Evolutionary conservation across 1,140 invertebrate species (phyloP).

Genomic region (Thalassaphorura encarpata): DNA sequence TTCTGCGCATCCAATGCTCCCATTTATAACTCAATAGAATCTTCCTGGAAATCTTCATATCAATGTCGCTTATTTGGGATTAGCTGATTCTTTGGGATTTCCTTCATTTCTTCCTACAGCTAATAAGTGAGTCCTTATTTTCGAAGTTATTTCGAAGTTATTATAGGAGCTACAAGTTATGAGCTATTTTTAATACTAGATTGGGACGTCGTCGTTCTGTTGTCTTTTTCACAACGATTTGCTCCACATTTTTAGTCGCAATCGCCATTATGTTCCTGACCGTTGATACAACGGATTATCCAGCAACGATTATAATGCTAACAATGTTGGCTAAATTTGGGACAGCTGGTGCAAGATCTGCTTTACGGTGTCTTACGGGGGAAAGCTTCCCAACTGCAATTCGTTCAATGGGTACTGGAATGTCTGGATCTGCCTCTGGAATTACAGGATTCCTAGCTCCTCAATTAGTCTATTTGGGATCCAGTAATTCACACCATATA

Average conservation of each 20-base stretch:
- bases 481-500: too few relatives aligned
- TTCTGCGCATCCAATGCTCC: too few relatives aligned
- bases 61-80: constrained; percentile 16
- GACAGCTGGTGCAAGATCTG: not conserved
- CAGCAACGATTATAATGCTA: not conserved
- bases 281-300: not conserved
- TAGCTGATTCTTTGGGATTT: constrained; percentile 17
- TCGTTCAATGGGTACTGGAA: not conserved
- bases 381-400: constrained; percentile 4
- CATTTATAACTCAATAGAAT: too few relatives aligned
- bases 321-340: constrained; percentile 6
- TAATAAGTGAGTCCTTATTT: too few relatives aligned
- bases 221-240: constrained; percentile 11
- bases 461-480: constrained; percentile 5
- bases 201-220: constrained; percentile 18
- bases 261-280: constrained; percentile 18
- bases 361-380: not conserved
- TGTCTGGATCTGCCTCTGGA: not conserved
- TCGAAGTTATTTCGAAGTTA: too few relatives aligned
- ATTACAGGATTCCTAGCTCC: not conserved
- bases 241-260: constrained; percentile 19
- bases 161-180: too few relatives aligned
- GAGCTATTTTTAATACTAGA: too few relatives aligned
- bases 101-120: constrained; percentile 3
- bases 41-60: constrained; percentile 18